phyloP scores from a whole-genome alignment of 2,888 invertebrate species.

The Napeogenes inachia region DNA sequence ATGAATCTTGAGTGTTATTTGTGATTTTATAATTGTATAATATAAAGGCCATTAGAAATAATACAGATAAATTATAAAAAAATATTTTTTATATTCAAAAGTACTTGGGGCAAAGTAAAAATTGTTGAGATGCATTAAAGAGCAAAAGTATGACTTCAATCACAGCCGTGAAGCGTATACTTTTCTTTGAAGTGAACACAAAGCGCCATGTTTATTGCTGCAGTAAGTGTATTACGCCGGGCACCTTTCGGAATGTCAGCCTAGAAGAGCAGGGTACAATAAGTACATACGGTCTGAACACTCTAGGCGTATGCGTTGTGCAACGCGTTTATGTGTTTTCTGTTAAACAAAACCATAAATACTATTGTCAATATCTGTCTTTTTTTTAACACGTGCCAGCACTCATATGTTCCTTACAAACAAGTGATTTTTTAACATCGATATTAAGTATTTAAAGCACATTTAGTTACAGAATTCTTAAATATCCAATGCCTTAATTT shows the following conservation, averaged over 20 bases:
- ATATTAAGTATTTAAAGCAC: not conserved
- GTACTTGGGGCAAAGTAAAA: constrained; percentile 37
- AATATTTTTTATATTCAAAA: not conserved
- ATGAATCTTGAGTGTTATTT: too few species aligned
- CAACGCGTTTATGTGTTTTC: constrained; percentile 27
- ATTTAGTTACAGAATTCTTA: constrained; percentile 8
- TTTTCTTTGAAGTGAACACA: constrained; percentile 60
- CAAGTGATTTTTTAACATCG: not conserved
- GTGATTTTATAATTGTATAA: too few species aligned
- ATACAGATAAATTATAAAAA: not conserved
- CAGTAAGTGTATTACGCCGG: constrained; percentile 46
- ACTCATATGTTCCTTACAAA: constrained; percentile 15
- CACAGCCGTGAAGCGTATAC: constrained; percentile 40
- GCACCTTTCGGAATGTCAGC: constrained; percentile 46
- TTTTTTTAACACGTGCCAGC: constrained; percentile 14
- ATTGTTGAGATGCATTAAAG: constrained; percentile 40
- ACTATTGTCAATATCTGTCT: constrained; percentile 23
- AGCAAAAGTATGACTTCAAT: constrained; percentile 59
- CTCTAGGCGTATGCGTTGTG: constrained; percentile 29
- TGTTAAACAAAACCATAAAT: constrained; percentile 27
- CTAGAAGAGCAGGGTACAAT: constrained; percentile 27
- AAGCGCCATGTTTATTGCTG: constrained; percentile 60
- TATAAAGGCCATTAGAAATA: too few species aligned
- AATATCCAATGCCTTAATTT: constrained; percentile 1
- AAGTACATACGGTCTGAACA: constrained; percentile 23